Percentiles rank a stretch among this genome's conserved stretches.
Conservation (phyloP, 2,797 vertebrate species). For the Forpus xanthops region DNA sequence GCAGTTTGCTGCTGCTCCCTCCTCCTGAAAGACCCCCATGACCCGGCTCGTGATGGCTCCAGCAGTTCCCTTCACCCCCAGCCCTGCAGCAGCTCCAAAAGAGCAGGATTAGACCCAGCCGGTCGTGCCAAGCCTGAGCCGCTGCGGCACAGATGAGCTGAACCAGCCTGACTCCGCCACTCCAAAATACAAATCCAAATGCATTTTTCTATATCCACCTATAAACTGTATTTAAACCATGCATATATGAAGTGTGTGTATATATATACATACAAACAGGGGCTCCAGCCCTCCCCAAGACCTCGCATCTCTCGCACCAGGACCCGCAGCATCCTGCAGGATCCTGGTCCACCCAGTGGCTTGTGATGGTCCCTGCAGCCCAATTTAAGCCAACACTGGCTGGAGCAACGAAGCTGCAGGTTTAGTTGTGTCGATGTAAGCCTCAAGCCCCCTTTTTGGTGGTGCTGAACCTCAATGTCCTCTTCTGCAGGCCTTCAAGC, state of each 20-base stretch:
- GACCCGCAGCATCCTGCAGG: not conserved
- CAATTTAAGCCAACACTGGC: not conserved
- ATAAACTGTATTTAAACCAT: not conserved
- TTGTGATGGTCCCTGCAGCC: not conserved
- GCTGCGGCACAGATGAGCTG: accelerated
- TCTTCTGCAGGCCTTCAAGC: not conserved
- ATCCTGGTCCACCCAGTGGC: not conserved
- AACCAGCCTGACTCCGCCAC: not conserved
- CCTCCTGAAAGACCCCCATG: accelerated
- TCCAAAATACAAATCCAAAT: not conserved
- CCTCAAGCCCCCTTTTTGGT: not conserved
- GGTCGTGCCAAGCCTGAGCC: not conserved
- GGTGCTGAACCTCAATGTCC: not conserved
- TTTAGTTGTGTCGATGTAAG: not conserved
- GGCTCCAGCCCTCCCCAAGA: not conserved
- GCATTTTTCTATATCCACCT: not conserved
- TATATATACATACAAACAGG: not conserved
- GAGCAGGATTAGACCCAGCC: not conserved
- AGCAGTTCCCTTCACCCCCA: not conserved
- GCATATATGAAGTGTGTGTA: not conserved
- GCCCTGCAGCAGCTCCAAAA: not conserved
- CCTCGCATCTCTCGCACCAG: not conserved
- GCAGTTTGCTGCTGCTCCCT: not conserved
- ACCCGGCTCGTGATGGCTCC: not conserved
- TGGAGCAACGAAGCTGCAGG: accelerated